phyloP scores from a whole-genome alignment of 2,113 vertebrate genomes.

The Heliornis fulica region DNA sequence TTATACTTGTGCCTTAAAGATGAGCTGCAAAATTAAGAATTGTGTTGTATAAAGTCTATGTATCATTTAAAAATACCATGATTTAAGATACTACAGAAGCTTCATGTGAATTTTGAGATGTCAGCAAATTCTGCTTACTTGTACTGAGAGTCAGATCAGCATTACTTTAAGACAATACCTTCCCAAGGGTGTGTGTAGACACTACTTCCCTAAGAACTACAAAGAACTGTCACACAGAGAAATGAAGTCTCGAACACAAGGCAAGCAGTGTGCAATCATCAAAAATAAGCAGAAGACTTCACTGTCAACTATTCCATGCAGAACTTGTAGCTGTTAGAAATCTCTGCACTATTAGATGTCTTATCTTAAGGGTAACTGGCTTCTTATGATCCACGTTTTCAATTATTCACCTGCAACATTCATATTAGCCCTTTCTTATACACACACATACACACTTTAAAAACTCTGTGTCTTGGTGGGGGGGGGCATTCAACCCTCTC shows the following conservation, averaged over 20 bases:
- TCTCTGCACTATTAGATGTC: neutral
- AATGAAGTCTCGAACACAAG: neutral
- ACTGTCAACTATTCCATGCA: neutral
- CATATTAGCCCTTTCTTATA: neutral
- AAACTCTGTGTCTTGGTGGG: no score
- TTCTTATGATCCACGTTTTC: neutral
- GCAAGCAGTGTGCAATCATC: neutral
- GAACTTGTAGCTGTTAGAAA: neutral
- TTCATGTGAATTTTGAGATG: neutral
- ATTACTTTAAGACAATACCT: neutral
- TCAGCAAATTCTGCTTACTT: neutral
- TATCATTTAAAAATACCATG: neutral
- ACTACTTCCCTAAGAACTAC: neutral
- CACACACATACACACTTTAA: neutral
- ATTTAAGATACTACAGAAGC: neutral
- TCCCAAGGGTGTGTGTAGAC: neutral
- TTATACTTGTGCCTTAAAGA: neutral
- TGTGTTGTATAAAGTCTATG: fast-evolving
- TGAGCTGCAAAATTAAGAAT: neutral
- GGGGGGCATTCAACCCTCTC: no score
- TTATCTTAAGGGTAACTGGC: neutral
- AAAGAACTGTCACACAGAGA: neutral
- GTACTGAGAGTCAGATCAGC: neutral
- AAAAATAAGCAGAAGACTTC: neutral
- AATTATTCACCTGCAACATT: neutral